Percentiles rank a stretch among this genome's conserved stretches.
Evolutionary conservation across 2,888 invertebrate species (phyloP).

Genomic region (Ormyrus labotus): DNA sequence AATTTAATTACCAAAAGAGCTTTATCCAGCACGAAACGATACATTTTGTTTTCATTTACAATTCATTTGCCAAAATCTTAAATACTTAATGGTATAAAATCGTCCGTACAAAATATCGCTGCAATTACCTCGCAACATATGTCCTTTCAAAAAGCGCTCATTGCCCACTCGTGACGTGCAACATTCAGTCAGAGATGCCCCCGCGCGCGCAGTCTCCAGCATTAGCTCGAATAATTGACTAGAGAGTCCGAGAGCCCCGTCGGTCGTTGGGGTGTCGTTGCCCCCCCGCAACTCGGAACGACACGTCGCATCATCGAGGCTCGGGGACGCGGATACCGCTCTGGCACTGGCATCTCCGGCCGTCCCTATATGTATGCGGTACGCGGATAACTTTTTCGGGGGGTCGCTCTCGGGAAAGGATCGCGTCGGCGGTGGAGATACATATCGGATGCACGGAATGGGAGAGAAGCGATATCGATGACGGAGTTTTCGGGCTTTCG

Average conservation of each 20-base stretch:
- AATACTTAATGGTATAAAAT: too few species aligned
- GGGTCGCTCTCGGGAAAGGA: neutral
- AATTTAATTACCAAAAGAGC: too few species aligned
- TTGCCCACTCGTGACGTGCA: too few species aligned
- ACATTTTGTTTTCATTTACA: too few species aligned
- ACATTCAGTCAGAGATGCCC: neutral
- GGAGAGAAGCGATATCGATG: neutral
- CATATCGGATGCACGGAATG: neutral
- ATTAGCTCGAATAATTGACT: conserved; percentile 20
- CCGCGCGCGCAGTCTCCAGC: too few species aligned
- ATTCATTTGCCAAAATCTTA: too few species aligned
- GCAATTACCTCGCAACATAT: too few species aligned
- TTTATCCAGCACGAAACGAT: too few species aligned
- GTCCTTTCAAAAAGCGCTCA: too few species aligned
- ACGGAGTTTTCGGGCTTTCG: neutral
- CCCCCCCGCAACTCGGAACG: conserved; percentile 20
- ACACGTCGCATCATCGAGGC: conserved; percentile 26
- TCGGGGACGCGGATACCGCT: neutral
- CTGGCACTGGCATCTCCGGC: neutral
- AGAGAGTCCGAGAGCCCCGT: neutral
- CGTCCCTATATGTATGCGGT: neutral
- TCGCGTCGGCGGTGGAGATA: conserved; percentile 19
- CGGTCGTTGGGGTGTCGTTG: conserved; percentile 20
- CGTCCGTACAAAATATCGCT: too few species aligned
- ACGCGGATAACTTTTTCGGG: neutral